Percentiles rank a stretch among this genome's conserved stretches.
Conservation (phyloP, 2,113 vertebrate genomes). For the Catharus minimus region DNA sequence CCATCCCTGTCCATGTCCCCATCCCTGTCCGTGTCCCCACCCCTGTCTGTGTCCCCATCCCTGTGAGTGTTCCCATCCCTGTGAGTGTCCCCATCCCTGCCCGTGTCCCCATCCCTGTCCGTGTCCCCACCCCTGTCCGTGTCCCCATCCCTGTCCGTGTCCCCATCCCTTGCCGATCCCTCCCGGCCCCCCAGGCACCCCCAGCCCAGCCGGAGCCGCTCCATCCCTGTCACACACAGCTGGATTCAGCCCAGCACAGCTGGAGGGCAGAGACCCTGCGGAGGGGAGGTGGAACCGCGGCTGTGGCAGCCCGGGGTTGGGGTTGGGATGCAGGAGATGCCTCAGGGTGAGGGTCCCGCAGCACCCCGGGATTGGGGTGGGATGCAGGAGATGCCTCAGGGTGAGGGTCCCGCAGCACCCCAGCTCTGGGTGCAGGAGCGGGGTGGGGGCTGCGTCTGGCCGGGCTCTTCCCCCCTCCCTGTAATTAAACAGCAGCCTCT, state of each 20-base stretch:
- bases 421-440: not conserved
- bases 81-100: not conserved
- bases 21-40: not conserved
- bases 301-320: too few relatives aligned
- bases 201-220: not conserved
- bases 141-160: not conserved
- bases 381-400: not conserved
- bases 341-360: too few relatives aligned
- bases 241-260: not conserved
- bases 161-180: not conserved
- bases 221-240: not conserved
- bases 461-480: slow-evolving; percentile 13
- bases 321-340: not conserved
- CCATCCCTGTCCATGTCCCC: not conserved
- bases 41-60: not conserved
- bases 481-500: slow-evolving; percentile 1
- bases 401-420: not conserved
- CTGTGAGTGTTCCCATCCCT: not conserved
- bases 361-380: too few relatives aligned
- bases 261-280: too few relatives aligned
- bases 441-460: not conserved
- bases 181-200: not conserved
- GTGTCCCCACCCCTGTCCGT: not conserved
- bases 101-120: rapidly evolving
- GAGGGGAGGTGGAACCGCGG: too few relatives aligned